Base-by-base conservation (phyloP, 2,888 invertebrate species). In the Automeris io region DNA sequence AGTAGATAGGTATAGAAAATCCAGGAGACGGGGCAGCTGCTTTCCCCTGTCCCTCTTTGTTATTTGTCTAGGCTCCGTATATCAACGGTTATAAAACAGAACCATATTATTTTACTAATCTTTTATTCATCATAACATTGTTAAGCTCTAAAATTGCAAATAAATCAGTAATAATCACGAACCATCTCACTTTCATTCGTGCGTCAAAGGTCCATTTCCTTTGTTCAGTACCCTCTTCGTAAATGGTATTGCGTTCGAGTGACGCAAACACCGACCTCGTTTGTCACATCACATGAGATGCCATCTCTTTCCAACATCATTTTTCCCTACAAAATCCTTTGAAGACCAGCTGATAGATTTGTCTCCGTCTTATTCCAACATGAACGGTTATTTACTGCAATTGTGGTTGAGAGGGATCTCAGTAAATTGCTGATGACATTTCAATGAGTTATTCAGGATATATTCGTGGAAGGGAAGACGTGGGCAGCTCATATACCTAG, bases 181-280 rank as follows among this genome's bases (percentile, higher is more conserved):
- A n/a, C 54, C n/a, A 4, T 1, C n/a, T 0, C 2, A 8, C 8
- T n/a, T 12, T 0, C 2, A 31, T 45, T 47, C 29, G 16, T 29
- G 29, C 29, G 8, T 29, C 29, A 29, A 16, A 16, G 29, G 29
- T 29, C n/a, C n/a, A 29, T 57, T 54, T 55, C 52, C 60, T 61
- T 62, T 61, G 65, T 64, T 62, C 54, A 54, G 58, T 61, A 65
- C 55, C 58, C 65, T 61, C 64, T 66, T 61, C 54, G 23, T 18
- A 37, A 32, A 50, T 51, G 57, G 54, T 63, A 57, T 58, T 24
- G 37, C 32, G 32, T 55, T 58, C 47, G 46, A 41, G 51, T 69
- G 67, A 69, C 69, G 69, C 54, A 47, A 60, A 47, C 43, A 51
- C 35, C 60, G 67, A 67, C 69, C 69, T 69, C 67, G 67, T 43